These are phyloP conservation scores for Alosa sapidissima DNA, from an alignment of 2,797 vertebrate species.

Conservation along the genomic window DNA sequence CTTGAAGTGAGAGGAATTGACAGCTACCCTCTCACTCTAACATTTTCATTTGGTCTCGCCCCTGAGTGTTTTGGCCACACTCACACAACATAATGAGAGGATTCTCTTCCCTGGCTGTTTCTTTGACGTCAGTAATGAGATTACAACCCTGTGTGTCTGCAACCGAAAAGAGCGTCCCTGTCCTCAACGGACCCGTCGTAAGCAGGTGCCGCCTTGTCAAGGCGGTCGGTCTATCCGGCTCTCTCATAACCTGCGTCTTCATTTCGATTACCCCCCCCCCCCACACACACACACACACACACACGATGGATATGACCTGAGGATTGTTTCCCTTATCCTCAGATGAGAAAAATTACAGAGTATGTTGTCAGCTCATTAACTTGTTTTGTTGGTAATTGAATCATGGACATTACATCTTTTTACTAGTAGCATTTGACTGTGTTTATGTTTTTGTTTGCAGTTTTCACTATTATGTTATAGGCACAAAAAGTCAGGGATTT, in stretches of 20 bases:
- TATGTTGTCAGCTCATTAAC: not conserved
- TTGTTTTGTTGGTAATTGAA: not conserved
- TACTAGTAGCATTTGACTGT: not conserved
- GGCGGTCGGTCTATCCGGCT: not conserved
- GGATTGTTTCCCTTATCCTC: no score
- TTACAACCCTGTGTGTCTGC: conserved; percentile 70
- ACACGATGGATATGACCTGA: no score
- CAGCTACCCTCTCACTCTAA: not conserved
- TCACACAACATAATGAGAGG: conserved; percentile 55
- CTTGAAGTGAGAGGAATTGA: conserved; percentile 3
- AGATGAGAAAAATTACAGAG: not conserved
- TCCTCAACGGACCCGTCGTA: conserved; percentile 40
- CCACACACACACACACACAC: no score
- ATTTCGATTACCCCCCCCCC: not conserved
- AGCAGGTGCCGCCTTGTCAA: conserved; percentile 34
- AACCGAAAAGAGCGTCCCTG: conserved; percentile 51
- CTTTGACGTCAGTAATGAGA: conserved; percentile 71
- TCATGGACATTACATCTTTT: not conserved
- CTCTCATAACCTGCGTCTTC: not conserved
- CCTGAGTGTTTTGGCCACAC: conserved; percentile 32
- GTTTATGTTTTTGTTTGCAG: not conserved
- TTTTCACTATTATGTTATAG: no score
- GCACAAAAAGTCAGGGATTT: no score
- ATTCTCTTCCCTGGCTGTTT: conserved; percentile 66
- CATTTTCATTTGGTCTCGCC: not conserved